phyloP scores from a whole-genome alignment of 2,113 vertebrate genomes.

The Ondatra zibethicus region DNA sequence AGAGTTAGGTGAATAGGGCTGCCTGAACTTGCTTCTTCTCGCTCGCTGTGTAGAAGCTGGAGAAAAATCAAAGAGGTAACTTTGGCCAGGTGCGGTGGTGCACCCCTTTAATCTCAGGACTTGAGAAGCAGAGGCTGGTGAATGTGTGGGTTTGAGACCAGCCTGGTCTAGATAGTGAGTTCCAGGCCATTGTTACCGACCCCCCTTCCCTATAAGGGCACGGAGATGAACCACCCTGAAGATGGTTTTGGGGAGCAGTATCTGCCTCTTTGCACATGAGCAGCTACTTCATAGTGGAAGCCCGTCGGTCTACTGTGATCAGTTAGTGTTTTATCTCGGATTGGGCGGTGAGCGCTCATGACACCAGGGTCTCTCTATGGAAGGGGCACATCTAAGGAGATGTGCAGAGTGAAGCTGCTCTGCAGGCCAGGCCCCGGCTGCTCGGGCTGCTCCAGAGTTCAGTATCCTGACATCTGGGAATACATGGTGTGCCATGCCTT shows the following conservation, averaged over 20 bases:
- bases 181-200: background rate
- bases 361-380: background rate
- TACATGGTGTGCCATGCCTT: background rate
- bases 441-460: background rate
- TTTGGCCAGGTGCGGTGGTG: background rate
- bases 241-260: background rate
- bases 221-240: background rate
- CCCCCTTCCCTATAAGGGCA: background rate
- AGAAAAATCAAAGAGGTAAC: background rate
- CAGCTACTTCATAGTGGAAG: background rate
- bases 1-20: background rate
- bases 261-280: background rate
- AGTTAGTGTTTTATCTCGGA: background rate
- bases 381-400: background rate
- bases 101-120: background rate
- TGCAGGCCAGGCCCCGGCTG: background rate
- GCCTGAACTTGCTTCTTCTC: slow-evolving; percentile 38
- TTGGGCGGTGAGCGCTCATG: background rate
- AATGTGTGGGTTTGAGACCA: background rate
- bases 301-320: background rate
- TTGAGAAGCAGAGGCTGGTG: background rate
- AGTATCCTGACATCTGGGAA: background rate
- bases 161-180: background rate
- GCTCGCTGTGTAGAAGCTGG: background rate
- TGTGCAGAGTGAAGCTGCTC: background rate